Evolutionary conservation across 2,888 invertebrate genomes (phyloP).

Genomic region (Pegoplata infirma): DNA sequence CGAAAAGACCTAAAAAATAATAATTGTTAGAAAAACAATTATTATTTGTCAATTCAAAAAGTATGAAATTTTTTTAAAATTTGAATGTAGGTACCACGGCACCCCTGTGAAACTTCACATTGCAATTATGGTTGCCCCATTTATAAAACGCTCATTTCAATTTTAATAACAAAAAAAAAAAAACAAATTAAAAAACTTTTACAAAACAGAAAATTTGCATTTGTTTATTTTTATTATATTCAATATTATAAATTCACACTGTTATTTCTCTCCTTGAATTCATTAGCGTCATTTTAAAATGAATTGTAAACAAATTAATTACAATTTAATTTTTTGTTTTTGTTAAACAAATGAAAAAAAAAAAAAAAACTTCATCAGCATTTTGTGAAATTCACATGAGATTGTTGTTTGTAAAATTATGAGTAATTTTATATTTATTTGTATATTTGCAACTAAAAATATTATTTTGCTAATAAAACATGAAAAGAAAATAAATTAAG

Average conservation of each 20-base stretch:
- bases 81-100: too few relatives aligned
- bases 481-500: conserved; percentile 57
- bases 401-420: not conserved
- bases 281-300: conserved; percentile 40
- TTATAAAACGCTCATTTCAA: too few relatives aligned
- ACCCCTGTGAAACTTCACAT: too few relatives aligned
- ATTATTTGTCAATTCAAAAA: too few relatives aligned
- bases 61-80: too few relatives aligned
- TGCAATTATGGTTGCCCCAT: too few relatives aligned
- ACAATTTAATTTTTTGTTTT: conserved; percentile 36
- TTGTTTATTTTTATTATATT: too few relatives aligned
- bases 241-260: not conserved
- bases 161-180: conserved; percentile 9
- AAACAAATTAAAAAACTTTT: not conserved
- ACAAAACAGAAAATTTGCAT: not conserved
- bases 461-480: conserved; percentile 38
- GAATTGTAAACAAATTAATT: conserved; percentile 57
- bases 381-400: conserved; percentile 9
- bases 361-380: too few relatives aligned
- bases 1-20: too few relatives aligned
- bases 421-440: conserved; percentile 19
- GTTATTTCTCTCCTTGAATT: conserved; percentile 45
- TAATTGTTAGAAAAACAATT: too few relatives aligned
- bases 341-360: not conserved
- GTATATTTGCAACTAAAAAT: conserved; percentile 15